These are phyloP conservation scores for Seira musarum DNA, from an alignment of 2,888 invertebrate species.

Conservation along the genomic window DNA sequence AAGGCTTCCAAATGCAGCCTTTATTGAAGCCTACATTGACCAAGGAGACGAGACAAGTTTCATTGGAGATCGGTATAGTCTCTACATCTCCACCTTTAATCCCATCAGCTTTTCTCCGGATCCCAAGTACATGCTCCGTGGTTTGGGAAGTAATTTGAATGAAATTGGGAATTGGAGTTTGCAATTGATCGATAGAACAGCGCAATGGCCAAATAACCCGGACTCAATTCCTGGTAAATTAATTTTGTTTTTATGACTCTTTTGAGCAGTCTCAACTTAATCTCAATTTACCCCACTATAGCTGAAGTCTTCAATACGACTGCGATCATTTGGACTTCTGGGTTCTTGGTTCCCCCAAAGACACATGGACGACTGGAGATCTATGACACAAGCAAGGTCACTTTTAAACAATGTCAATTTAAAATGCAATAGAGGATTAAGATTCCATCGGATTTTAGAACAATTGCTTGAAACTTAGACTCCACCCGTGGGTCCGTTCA, in stretches of 20 bases:
- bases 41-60: constrained; percentile 42
- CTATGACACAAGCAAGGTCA: constrained; percentile 68
- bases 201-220: constrained; percentile 70
- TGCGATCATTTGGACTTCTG: constrained; percentile 70
- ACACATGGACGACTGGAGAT: constrained; percentile 70
- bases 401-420: too few relatives aligned
- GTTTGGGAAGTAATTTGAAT: constrained; percentile 40
- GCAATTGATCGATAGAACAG: constrained; percentile 64
- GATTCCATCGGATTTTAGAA: too few relatives aligned
- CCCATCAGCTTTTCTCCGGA: constrained; percentile 61
- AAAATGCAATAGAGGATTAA: too few relatives aligned
- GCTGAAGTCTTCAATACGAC: constrained; percentile 68
- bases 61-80: constrained; percentile 64
- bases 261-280: not conserved
- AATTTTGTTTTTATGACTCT: not conserved
- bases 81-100: constrained; percentile 70
- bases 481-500: constrained; percentile 34
- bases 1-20: constrained; percentile 45
- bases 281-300: too few relatives aligned
- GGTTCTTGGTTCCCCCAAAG: constrained; percentile 70
- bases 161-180: constrained; percentile 66
- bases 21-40: constrained; percentile 59
- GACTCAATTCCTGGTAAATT: constrained; percentile 69
- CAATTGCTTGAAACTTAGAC: too few relatives aligned
- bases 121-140: constrained; percentile 52